Base-by-base conservation (phyloP, 2,797 vertebrate genomes). In the Girardinus metallicus region DNA sequence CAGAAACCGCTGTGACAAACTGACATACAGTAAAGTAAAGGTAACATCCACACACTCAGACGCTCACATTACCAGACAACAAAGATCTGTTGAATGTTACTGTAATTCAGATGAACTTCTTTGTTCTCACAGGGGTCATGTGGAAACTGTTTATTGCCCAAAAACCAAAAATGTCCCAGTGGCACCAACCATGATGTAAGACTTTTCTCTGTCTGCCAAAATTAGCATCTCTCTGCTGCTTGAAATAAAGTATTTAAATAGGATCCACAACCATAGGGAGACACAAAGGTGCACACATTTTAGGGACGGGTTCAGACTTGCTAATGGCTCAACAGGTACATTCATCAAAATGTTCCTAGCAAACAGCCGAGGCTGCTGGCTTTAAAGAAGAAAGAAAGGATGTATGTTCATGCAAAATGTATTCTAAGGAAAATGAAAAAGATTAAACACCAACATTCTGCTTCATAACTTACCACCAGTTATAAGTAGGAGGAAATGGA, bases 1-100 rank as follows among this genome's bases (percentile, higher is more conserved):
- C 91, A 96, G 94, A 90, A 99, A 99, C 66, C 96, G 97, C 92
- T 99, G 98, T 44, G 97, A 99, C 53, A 88, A 18, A 44, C 93
- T 93, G 1, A 49, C 36, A 0, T 66, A 23, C 34, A 13, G 1
- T 5, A 62, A 16, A 23, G 2, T 90, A 4, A 1, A 0, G 91
- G 96, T 96, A 79, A 60, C 2, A 26, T 47, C 39, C 4, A 5
- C 29, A 34, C 34, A 21, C 74, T 31, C 46, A 16, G 5, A 47
- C 43, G 1, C 1, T 1, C 11, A 47, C 15, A 11, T 73, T 5
- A 18, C 21, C 46, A 51, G 8, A 66, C 13, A 34, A 39, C 16
- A 44, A 49, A 29, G 21, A 13, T 36, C 15, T 62, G 57, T 31
- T 60, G 57, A 31, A 31, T 31, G 57, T 60, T 60, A 7, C 29